Evolutionary conservation across 2,888 invertebrate genomes (phyloP), one percentile per base, ranked within the genome.

Genomic region (Agriopis leucophaearia): DNA sequence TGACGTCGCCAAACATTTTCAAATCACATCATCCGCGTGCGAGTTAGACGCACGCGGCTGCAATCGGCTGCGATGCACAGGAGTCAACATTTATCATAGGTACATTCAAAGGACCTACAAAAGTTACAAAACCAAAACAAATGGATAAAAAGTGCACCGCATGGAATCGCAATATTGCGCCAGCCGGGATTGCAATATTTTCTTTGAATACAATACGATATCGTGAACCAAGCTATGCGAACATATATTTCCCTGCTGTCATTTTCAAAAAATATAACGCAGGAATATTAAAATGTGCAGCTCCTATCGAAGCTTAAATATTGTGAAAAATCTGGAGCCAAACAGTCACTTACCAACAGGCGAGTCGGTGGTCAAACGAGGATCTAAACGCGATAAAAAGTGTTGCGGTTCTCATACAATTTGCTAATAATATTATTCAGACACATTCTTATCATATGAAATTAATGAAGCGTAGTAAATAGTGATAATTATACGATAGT

Each of bases 181-280:
- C 74, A 74, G 71, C 76, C 69, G 75, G 78, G 74, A 80, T 81
- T 77, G 85, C 84, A 84, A 87, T 86, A 86, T 87, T 86, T 85
- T 79, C 84, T 85, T 84, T 85, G 83, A 83, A 73, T 78, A 81
- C 81, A 81, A 82, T 80, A 82, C 80, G 77, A 81, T 83, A 86
- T 84, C 83, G 78, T 78, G 78, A 79, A 81, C 75, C 78, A 70
- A 70, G 74, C 67, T 74, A 72, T 65, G 72, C 68, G 47, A 70
- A 71, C 73, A 71, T 77, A 74, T 42, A 58, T 58, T 73, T 75
- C 64, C 66, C 64, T 66, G 72, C 74, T 70, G 74, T 74, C 71
- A 74, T 73, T 79, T 77, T 75, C 66, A 72, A 78, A 75, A 27
- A 79, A 75, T 74, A 79, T 75, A 75, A 72, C 54, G 18, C 50